Evolutionary conservation across 2,888 invertebrate genomes (phyloP).

Genomic region (Epinotia nisella): DNA sequence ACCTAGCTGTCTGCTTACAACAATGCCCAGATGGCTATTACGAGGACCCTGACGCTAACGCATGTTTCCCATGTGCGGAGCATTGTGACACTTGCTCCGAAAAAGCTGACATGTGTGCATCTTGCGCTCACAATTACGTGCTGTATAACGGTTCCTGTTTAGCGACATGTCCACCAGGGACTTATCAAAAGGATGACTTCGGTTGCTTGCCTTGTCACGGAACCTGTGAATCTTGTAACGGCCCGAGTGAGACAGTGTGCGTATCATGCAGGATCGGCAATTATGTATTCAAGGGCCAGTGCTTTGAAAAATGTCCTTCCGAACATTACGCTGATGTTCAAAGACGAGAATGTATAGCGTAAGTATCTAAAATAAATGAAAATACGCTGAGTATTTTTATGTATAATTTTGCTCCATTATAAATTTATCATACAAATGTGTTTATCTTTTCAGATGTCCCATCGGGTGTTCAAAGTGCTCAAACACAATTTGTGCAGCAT

Average conservation of each 20-base stretch:
- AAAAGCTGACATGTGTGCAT: constrained; percentile 92
- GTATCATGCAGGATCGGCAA: constrained; percentile 90
- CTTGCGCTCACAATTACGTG: constrained; percentile 94
- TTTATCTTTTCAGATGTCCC: constrained; percentile 85
- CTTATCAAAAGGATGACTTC: constrained; percentile 94
- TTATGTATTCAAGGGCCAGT: constrained; percentile 89
- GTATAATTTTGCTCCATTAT: not conserved
- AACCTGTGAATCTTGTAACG: constrained; percentile 92
- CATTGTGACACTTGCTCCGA: constrained; percentile 95
- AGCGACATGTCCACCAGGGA: constrained; percentile 92
- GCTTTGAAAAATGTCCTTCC: constrained; percentile 89
- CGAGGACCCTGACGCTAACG: constrained; percentile 90
- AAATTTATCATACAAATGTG: constrained; percentile 6
- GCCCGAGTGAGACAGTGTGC: constrained; percentile 91
- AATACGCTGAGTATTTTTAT: not conserved
- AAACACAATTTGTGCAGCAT: constrained; percentile 89
- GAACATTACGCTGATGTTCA: constrained; percentile 91
- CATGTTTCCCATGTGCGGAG: constrained; percentile 94
- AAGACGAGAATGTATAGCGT: constrained; percentile 90
- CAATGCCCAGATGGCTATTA: constrained; percentile 95
- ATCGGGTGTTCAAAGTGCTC: constrained; percentile 91
- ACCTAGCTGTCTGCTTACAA: constrained; percentile 93
- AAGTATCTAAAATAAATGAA: constrained; percentile 55
- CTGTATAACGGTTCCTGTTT: constrained; percentile 93
- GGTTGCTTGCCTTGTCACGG: constrained; percentile 91